These are phyloP conservation scores for Acromyrmex charruanus DNA, from an alignment of 1,140 invertebrate genomes.

Conservation along the genomic window DNA sequence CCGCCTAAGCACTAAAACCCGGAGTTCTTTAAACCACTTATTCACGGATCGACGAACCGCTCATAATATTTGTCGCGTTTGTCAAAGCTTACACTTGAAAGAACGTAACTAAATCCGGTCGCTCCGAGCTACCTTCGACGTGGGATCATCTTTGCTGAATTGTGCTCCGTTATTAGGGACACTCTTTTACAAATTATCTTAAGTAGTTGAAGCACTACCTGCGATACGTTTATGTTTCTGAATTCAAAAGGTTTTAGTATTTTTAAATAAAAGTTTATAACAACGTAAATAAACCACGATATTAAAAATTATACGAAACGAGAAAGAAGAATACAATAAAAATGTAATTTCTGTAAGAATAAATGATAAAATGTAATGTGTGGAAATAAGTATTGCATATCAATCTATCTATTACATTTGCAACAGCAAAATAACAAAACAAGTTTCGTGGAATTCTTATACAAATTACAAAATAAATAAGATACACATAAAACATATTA, in stretches of 20 bases:
- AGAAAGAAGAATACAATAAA: background rate
- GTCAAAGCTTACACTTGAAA: slow-evolving; percentile 56
- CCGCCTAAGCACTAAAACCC: slow-evolving; percentile 43
- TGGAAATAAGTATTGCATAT: background rate
- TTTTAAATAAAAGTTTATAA: background rate
- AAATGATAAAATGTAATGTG: background rate
- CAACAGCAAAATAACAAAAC: background rate
- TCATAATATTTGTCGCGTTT: slow-evolving; percentile 85
- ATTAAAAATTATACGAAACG: background rate
- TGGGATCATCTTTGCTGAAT: slow-evolving; percentile 59
- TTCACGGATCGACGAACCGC: slow-evolving; percentile 80
- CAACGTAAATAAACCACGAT: background rate
- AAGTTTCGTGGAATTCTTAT: background rate
- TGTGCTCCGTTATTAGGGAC: background rate
- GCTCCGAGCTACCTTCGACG: slow-evolving; percentile 20
- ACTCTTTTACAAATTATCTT: slow-evolving; percentile 24
- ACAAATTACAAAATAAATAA: background rate
- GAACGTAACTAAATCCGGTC: slow-evolving; percentile 62
- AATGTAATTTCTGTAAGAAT: background rate
- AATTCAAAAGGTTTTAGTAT: no score
- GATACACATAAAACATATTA: slow-evolving; percentile 1
- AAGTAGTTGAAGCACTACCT: slow-evolving; percentile 26
- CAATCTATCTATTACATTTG: background rate
- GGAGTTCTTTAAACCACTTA: slow-evolving; percentile 83
- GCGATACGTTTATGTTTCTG: background rate